Evolutionary conservation across 2,888 invertebrate species (phyloP).

Genomic region (Villa cingulata): DNA sequence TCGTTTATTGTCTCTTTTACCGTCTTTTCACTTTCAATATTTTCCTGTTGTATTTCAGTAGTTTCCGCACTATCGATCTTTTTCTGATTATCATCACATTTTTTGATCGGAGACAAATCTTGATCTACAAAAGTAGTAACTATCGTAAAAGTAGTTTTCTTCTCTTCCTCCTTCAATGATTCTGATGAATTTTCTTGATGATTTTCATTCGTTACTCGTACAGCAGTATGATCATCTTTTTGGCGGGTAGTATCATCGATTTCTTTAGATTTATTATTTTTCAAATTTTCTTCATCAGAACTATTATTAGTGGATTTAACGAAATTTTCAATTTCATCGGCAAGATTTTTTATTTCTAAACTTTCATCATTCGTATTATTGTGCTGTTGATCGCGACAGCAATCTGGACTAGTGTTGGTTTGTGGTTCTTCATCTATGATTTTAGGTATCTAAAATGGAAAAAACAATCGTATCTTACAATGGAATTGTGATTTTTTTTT

Average conservation of each 20-base stretch:
- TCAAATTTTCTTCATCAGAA: background rate
- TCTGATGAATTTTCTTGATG: background rate
- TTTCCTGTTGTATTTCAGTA: conserved; percentile 8
- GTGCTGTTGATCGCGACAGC: too few species aligned
- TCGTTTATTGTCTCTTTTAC: conserved; percentile 9
- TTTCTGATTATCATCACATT: too few species aligned
- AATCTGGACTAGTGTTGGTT: background rate
- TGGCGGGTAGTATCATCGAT: background rate
- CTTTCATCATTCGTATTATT: conserved; percentile 13
- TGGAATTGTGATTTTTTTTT: too few species aligned
- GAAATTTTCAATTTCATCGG: conserved; percentile 28
- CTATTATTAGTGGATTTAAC: conserved; percentile 17
- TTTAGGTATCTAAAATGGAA: conserved; percentile 9
- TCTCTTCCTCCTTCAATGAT: background rate
- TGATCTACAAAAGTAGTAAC: background rate
- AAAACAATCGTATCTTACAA: too few species aligned
- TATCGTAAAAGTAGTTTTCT: background rate
- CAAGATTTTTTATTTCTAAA: conserved; percentile 23
- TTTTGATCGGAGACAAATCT: background rate
- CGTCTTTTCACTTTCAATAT: conserved; percentile 11
- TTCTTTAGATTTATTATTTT: background rate
- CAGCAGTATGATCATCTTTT: background rate
- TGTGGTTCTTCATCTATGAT: conserved; percentile 11
- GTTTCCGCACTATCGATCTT: too few species aligned
- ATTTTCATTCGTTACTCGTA: background rate